A percentile compares a stretch with the other conserved stretches of the same genome.
Evolutionary conservation across 2,888 invertebrate genomes (phyloP).

Genomic region (Cataglyphis cursor): DNA sequence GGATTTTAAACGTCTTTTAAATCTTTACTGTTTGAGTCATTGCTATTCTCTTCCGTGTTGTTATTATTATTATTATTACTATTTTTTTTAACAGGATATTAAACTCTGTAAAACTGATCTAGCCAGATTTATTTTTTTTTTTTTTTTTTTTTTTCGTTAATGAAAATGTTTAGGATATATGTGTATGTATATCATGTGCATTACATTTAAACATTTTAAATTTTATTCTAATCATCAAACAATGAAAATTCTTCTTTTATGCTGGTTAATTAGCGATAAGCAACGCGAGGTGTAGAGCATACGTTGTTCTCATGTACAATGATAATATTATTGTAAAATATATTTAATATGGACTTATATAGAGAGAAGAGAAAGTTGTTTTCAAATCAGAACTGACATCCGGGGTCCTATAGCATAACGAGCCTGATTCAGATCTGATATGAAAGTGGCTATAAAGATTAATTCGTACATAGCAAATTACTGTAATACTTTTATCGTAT

Average conservation of each 20-base stretch:
- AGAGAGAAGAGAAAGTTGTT: constrained; percentile 77
- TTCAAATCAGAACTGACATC: constrained; percentile 81
- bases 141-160: neutral
- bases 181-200: constrained; percentile 1
- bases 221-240: constrained; percentile 18
- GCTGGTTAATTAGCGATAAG: constrained; percentile 80
- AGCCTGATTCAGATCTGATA: constrained; percentile 78
- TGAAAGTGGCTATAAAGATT: constrained; percentile 79
- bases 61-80: neutral
- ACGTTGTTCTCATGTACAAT: constrained; percentile 86
- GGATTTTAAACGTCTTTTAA: neutral
- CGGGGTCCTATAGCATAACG: constrained; percentile 67
- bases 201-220: constrained; percentile 10
- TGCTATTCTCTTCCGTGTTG: neutral
- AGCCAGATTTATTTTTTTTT: neutral
- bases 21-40: neutral
- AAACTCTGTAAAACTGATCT: neutral
- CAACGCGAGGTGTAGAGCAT: constrained; percentile 83
- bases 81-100: neutral
- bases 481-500: constrained; percentile 82
- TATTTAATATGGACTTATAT: constrained; percentile 86
- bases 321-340: constrained; percentile 86
- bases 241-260: constrained; percentile 47
- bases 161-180: neutral
- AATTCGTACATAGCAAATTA: constrained; percentile 82